A percentile compares a stretch with the other conserved stretches of the same genome.
Evolutionary conservation across 2,113 vertebrate species (phyloP).

Genomic region (Bagarius yarrelli): DNA sequence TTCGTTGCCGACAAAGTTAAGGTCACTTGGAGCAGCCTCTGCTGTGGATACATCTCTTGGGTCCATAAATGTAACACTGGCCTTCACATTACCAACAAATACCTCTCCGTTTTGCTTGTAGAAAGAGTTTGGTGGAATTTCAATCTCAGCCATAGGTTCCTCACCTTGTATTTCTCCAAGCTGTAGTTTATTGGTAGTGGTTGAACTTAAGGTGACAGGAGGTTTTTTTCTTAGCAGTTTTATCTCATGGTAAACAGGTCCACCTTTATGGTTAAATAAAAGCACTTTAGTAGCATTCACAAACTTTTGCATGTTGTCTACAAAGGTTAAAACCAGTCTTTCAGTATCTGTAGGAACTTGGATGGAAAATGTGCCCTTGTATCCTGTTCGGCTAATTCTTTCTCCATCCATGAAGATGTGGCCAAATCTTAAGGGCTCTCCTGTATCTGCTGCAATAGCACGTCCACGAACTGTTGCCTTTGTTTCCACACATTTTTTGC

Average conservation of each 20-base stretch:
- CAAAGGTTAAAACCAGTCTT: conserved; percentile 92
- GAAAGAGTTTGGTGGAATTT: conserved; percentile 89
- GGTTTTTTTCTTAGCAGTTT: conserved; percentile 85
- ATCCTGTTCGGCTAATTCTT: conserved; percentile 89
- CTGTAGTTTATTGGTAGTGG: conserved; percentile 80
- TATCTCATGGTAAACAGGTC: conserved; percentile 90
- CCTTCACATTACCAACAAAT: conserved; percentile 86
- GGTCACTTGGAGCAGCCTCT: conserved; percentile 86
- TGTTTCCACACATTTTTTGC: conserved; percentile 85
- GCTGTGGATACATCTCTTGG: conserved; percentile 86
- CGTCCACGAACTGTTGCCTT: conserved; percentile 83
- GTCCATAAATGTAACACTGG: conserved; percentile 92
- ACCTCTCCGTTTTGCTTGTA: conserved; percentile 87
- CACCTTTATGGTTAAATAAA: conserved; percentile 88
- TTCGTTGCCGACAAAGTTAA: conserved; percentile 86
- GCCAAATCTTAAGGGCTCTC: conserved; percentile 93
- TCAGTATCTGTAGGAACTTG: conserved; percentile 83
- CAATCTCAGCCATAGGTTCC: conserved; percentile 86
- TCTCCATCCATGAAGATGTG: conserved; percentile 86
- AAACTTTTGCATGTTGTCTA: conserved; percentile 92
- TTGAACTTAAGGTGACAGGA: conserved; percentile 80
- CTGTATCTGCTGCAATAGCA: conserved; percentile 84
- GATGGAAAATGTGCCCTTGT: conserved; percentile 94
- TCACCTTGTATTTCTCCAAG: conserved; percentile 81
- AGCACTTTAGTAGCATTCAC: conserved; percentile 96